Percentiles rank a stretch among this genome's conserved stretches.
These are phyloP conservation scores for Phylloscopus collybita DNA, from an alignment of 2,797 vertebrate genomes.

Conservation along the genomic window DNA sequence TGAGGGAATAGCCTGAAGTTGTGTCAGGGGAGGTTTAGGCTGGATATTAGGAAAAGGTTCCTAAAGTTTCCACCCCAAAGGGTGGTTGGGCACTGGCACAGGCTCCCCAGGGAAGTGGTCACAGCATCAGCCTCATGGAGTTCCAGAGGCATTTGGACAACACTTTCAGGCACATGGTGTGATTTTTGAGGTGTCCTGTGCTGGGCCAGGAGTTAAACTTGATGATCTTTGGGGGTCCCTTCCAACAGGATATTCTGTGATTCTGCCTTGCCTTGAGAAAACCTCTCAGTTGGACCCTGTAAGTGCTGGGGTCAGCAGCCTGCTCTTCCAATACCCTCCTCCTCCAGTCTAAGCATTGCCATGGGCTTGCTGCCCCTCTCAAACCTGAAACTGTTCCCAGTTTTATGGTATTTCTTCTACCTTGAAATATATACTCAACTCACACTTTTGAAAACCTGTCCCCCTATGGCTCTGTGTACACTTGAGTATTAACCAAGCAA, in stretches of 20 bases:
- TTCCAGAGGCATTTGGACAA: background rate
- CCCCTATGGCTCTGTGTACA: background rate
- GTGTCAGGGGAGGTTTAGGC: background rate
- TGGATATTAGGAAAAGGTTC: background rate
- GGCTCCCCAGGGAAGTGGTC: no score
- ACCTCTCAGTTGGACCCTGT: background rate
- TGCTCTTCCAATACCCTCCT: background rate
- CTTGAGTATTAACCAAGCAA: background rate
- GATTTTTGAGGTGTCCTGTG: background rate
- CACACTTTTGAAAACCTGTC: background rate
- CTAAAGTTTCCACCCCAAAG: background rate
- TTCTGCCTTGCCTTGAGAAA: background rate
- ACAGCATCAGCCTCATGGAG: background rate
- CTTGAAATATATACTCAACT: background rate
- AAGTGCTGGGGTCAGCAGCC: background rate
- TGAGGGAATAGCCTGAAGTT: fast-evolving
- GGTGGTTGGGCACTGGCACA: background rate
- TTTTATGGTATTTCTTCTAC: background rate
- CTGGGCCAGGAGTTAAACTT: background rate
- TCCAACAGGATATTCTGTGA: background rate
- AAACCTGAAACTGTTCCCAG: background rate
- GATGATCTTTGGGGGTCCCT: background rate
- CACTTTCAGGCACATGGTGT: background rate
- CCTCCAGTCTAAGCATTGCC: background rate
- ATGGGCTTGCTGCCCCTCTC: background rate